These are phyloP conservation scores for Ariopsis seemanni DNA, from an alignment of 2,113 vertebrate species.

Conservation along the genomic window DNA sequence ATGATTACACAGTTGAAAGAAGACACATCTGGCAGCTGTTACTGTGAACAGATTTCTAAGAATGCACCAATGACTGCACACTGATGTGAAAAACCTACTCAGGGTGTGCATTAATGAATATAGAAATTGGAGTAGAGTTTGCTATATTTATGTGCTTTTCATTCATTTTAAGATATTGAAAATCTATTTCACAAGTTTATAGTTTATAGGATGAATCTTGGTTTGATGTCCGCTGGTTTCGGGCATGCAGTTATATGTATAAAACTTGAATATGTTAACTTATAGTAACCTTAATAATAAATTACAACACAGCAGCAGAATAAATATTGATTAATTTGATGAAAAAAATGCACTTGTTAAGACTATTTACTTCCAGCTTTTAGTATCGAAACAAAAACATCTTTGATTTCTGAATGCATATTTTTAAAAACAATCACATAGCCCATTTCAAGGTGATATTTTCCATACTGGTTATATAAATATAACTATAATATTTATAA, in stretches of 20 bases:
- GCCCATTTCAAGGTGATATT: background rate
- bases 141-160: background rate
- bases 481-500: background rate
- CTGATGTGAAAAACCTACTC: background rate
- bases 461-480: background rate
- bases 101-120: background rate
- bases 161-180: background rate
- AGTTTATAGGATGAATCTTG: background rate
- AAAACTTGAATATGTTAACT: background rate
- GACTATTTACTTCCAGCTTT: background rate
- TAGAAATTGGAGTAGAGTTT: background rate
- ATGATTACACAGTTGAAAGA: constrained; percentile 49
- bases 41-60: constrained; percentile 11
- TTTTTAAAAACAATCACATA: background rate
- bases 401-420: background rate
- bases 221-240: background rate
- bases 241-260: background rate
- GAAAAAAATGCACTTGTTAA: background rate
- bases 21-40: constrained; percentile 20
- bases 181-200: background rate
- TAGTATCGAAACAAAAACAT: background rate
- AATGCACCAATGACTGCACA: background rate
- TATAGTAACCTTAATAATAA: background rate
- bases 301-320: background rate
- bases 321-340: background rate